These are phyloP conservation scores for Zootermopsis nevadensis DNA, from an alignment of 2,888 invertebrate genomes.

Conservation along the genomic window DNA sequence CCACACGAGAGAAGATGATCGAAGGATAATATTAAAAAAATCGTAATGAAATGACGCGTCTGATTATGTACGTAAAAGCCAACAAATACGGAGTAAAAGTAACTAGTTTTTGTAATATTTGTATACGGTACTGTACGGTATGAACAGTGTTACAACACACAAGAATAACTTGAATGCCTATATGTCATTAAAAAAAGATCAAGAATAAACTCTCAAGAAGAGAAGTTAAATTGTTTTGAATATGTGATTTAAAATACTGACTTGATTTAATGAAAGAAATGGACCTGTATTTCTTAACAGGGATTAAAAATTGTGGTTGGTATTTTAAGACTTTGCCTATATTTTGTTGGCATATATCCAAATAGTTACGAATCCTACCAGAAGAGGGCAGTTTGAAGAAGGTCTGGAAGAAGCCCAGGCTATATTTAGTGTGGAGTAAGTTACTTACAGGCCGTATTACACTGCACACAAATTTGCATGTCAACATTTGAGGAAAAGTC, in stretches of 20 bases:
- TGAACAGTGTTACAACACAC: conserved; percentile 27
- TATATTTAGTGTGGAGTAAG: conserved; percentile 52
- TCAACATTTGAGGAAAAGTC: too few relatives aligned
- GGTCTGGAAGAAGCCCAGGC: conserved; percentile 53
- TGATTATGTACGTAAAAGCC: too few relatives aligned
- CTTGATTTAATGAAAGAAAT: not conserved
- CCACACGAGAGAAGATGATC: too few relatives aligned
- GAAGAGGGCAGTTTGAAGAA: conserved; percentile 52
- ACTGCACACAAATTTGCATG: conserved; percentile 37
- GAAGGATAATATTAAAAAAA: too few relatives aligned
- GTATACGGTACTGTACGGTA: too few relatives aligned
- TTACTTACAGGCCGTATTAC: conserved; percentile 50
- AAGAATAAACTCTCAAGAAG: not conserved
- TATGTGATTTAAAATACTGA: conserved; percentile 7
- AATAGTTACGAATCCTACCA: conserved; percentile 50
- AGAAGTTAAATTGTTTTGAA: not conserved
- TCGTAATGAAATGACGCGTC: too few relatives aligned
- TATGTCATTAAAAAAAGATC: not conserved
- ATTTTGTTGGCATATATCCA: conserved; percentile 47
- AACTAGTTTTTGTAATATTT: too few relatives aligned
- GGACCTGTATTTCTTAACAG: conserved; percentile 3
- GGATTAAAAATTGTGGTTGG: conserved; percentile 3
- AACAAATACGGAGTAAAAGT: too few relatives aligned
- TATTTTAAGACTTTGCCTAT: conserved; percentile 39
- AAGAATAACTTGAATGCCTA: conserved; percentile 3